Base-by-base conservation (phyloP, 1,140 invertebrate genomes). In the Chrysopa pallens region DNA sequence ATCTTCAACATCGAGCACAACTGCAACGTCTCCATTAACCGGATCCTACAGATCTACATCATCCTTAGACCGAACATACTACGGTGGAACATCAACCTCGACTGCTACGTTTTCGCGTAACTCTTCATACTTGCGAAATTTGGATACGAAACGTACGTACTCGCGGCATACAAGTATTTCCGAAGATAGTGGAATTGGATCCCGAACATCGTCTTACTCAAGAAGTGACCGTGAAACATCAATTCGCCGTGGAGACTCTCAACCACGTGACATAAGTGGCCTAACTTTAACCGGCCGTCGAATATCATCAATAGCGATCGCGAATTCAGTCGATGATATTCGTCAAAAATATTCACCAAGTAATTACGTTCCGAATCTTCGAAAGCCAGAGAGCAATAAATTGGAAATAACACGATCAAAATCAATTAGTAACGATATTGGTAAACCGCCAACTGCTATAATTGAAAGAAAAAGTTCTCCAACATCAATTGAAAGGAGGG, bases 331-430 rank as follows among this genome's bases (percentile, higher is more conserved):
- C 0, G 67, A 70, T 3, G 75, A 78, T 38, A 50, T 76, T 4
- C 69, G 70, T 48, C 70, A 68, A 42, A 74, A 73, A 48, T 77
- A 76, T 50, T 76, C 72, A 1, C 71, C 73, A 7, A 57, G 67
- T 6, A 69, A 71, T 45, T 77, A 78, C 53, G 63, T 73, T 39
- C 72, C 74, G 7, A 63, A 69, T 23, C 67, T 70, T 6, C 56
- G 70, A 41, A 59, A 69, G 47, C 13, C 53, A 52, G 39, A 56
- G 44, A 42, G 48, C 61, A 23, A 53, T 23, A 43, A 59, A 39
- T 54, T 52, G 23, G 52, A 64, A 47, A 63, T 58, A 38, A 60
- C 66, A 6, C 53, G 68, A 28, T 70, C 69, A 4, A 70, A 69
- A 46, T 64, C 61, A 1, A 69, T 66, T 15, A 69, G 66, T 3